These are phyloP conservation scores for Eptatretus burgeri DNA, from an alignment of 2,113 vertebrate species.

Conservation along the genomic window DNA sequence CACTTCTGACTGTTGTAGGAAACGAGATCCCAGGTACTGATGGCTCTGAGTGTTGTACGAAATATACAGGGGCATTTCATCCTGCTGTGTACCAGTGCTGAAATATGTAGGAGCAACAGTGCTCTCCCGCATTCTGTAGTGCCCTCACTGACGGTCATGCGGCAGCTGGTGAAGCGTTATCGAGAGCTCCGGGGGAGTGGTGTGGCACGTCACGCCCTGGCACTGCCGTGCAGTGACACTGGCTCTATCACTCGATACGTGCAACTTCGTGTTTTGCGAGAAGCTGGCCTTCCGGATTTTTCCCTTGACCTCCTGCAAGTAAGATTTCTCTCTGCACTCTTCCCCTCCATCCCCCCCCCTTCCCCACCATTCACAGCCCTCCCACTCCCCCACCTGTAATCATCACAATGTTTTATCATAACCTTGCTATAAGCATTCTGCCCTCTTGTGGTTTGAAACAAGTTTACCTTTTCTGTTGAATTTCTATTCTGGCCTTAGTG, in stretches of 20 bases:
- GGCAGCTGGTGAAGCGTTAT: constrained; percentile 60
- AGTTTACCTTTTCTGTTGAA: too few species aligned
- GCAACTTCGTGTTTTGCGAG: constrained; percentile 68
- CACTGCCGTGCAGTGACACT: constrained; percentile 72
- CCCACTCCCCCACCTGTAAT: too few species aligned
- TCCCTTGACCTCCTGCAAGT: constrained; percentile 86
- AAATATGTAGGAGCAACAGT: background rate
- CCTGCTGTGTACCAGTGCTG: background rate
- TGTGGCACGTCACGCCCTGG: constrained; percentile 73
- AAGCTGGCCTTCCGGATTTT: constrained; percentile 60
- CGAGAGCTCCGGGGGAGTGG: constrained; percentile 69
- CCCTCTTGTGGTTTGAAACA: too few species aligned
- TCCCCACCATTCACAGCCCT: background rate
- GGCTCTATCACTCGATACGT: constrained; percentile 86
- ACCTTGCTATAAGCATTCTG: too few species aligned
- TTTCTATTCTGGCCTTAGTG: too few species aligned
- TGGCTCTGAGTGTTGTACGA: background rate
- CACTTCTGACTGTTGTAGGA: constrained; percentile 34
- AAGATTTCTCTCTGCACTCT: constrained; percentile 5
- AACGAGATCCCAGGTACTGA: constrained; percentile 79
- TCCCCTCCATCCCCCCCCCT: too few species aligned
- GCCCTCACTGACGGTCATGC: constrained; percentile 40
- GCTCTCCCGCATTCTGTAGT: constrained; percentile 20
- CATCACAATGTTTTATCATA: too few species aligned
- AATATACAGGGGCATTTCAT: background rate